Base-by-base conservation (phyloP, 2,888 invertebrate species). In the Drosophila histrio region DNA sequence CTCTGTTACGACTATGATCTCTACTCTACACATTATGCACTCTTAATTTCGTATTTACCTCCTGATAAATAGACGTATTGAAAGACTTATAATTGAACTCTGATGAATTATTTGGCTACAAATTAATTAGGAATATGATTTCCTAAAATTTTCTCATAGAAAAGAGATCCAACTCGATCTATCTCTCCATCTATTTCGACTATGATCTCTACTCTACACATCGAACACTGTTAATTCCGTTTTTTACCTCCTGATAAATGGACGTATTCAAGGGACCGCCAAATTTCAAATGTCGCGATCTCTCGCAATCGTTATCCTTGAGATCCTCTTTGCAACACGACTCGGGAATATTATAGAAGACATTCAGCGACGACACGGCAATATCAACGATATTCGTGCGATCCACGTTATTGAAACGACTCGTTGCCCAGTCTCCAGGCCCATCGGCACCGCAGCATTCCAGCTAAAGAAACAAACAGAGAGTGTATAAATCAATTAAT, bases 361-460 rank as follows among this genome's bases (percentile, higher is more conserved):
- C 91, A 46, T 92, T 92, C 63, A 93, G 91, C 3, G 93, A 92
- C 0, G 93, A 92, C 26, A 94, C 91, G 8, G 92, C 92, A 59
- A 94, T 90, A 56, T 93, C 92, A 8, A 93, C 82, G 26, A 92
- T 91, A 58, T 91, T 90, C 9, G 92, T 91, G 15, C 92, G 89
- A 80, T 92, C 93, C 22, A 91, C 91, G 50, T 92, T 92, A 61
- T 93, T 93, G 81, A 93, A 94, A 75, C 92, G 93, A 70, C 94
- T 94, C 13, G 93, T 93, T 54, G 94, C 93, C 96, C 96, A 96
- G 90, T 96, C 96, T 0, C 92, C 91, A 2, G 96, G 95, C 41
- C 94, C 94, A 75, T 94, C 94, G 2, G 95, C 95, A 19, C 97
- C 97, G 89, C 97, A 97, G 88, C 97, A 97, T 77, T 94, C 92